Evolutionary conservation across 1,140 invertebrate species (phyloP).

Genomic region (Galendromus occidentalis): DNA sequence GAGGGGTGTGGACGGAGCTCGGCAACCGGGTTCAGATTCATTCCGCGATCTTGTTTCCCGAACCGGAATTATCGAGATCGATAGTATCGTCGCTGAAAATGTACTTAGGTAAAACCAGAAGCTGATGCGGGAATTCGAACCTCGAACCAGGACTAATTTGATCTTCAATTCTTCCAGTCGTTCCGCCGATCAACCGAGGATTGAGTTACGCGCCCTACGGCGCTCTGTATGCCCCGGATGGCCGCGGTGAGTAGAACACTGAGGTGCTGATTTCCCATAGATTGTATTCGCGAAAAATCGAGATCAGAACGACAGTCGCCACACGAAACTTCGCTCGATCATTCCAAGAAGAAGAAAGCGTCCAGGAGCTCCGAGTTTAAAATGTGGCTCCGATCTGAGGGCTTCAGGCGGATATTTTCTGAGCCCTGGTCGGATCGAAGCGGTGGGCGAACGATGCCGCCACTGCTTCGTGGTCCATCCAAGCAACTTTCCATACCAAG

Average conservation of each 20-base stretch:
- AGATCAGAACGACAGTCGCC: too few species aligned
- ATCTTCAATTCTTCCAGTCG: neutral
- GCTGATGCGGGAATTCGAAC: neutral
- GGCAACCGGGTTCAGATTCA: neutral
- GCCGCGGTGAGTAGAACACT: neutral
- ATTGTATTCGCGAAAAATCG: too few species aligned
- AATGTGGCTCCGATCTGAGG: too few species aligned
- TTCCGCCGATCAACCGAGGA: slow-evolving; percentile 8
- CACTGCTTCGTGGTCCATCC: too few species aligned
- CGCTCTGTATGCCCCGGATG: neutral
- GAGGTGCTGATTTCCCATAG: too few species aligned
- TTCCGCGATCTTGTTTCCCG: neutral
- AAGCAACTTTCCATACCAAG: too few species aligned
- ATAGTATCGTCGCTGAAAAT: neutral
- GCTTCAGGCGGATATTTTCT: too few species aligned
- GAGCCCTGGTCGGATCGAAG: too few species aligned
- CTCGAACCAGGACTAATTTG: neutral
- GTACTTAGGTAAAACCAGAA: neutral
- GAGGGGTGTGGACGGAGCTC: neutral
- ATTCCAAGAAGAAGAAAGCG: too few species aligned
- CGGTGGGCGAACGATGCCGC: too few species aligned
- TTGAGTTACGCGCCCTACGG: neutral
- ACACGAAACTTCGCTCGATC: too few species aligned
- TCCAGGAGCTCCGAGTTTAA: too few species aligned
- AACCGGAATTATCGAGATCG: neutral